Percentiles rank a stretch among this genome's conserved stretches.
Evolutionary conservation across 37 sponge, comb jelly and placozoan genomes (phyloP).

Genomic region (Amphimedon queenslandica): DNA sequence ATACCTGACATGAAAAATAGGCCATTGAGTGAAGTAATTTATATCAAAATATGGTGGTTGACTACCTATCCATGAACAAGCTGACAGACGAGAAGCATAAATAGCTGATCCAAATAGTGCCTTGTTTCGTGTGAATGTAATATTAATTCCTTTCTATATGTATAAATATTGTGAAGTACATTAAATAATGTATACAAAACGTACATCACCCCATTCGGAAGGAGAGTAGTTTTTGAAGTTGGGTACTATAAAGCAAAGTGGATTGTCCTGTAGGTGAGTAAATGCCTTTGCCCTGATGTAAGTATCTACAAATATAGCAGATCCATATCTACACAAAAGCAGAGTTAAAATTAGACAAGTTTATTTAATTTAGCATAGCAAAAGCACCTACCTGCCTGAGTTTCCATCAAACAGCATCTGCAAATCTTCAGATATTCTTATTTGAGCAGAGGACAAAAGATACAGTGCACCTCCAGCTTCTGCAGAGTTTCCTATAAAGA

Average conservation of each 20-base stretch:
- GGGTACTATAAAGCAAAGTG: conserved; percentile 17
- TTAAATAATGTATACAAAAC: neutral
- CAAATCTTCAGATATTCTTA: neutral
- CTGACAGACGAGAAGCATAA: conserved; percentile 14
- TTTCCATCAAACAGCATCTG: conserved; percentile 27
- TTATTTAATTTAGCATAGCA: too few species aligned
- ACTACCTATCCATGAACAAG: conserved; percentile 37
- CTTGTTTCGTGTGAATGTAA: conserved; percentile 27
- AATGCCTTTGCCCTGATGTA: neutral
- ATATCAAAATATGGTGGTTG: conserved; percentile 21
- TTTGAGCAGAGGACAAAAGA: conserved; percentile 40
- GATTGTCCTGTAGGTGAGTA: conserved; percentile 18
- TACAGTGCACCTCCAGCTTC: conserved; percentile 24
- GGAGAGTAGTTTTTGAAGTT: conserved; percentile 24
- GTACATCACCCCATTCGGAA: conserved; percentile 46
- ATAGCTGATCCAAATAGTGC: conserved; percentile 48
- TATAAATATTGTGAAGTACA: neutral
- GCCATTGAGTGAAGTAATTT: conserved; percentile 30
- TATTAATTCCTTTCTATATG: neutral
- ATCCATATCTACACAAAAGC: conserved; percentile 29
- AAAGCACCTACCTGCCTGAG: conserved; percentile 28
- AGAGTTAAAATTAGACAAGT: too few species aligned
- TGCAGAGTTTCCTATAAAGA: neutral
- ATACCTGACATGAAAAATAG: conserved; percentile 29
- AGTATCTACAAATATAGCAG: conserved; percentile 28